Base-by-base conservation (phyloP, 2,888 invertebrate species). In the Microchrysa polita region DNA sequence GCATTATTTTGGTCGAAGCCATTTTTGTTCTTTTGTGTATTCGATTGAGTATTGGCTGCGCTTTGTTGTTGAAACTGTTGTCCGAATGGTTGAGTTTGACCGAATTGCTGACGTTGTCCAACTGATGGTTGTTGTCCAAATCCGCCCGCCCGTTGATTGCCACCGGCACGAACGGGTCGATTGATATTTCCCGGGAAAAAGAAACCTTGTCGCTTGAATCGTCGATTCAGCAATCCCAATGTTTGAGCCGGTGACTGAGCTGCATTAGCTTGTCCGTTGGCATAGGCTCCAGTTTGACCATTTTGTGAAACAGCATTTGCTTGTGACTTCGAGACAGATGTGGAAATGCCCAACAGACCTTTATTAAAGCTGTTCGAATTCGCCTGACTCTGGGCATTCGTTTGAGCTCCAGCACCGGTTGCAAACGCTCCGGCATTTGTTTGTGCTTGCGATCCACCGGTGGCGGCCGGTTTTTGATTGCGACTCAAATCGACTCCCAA, bases 11-110 rank as follows among this genome's bases (percentile, higher is more conserved):
- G 79, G 42, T 76, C 77, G 1, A 74, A 16, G 1, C 81, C 81
- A 20, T 75, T 55, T 42, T 73, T 71, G 63, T 79, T 79, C 16
- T 75, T 55, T 14, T 72, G 63, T 40, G 79, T 79, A 20, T 78
- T 79, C 1, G 80, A 79, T 10, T 81, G 80, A 0, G 82, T 82
- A 34, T 84, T 83, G 48, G 81, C 80, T 34, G 79, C 81, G 1
- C 82, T 82, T 77, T 83, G 82, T 69, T 83, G 83, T 34, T 81
- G 74, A 72, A 80, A 82, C 61, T 77, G 73, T 27, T 42, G 55
- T 10, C 10, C 57, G 0, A 52, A 23, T n/a, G n/a, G n/a, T n/a
- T n/a, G n/a, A n/a, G n/a, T n/a, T n/a, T 27, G 52, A 27, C 69
- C 72, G 73, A 9, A 72, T 9, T n/a, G n/a, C 12, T 12, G 7